These are phyloP conservation scores for Drosophila subobscura DNA, from an alignment of 1,140 invertebrate species.

Conservation along the genomic window DNA sequence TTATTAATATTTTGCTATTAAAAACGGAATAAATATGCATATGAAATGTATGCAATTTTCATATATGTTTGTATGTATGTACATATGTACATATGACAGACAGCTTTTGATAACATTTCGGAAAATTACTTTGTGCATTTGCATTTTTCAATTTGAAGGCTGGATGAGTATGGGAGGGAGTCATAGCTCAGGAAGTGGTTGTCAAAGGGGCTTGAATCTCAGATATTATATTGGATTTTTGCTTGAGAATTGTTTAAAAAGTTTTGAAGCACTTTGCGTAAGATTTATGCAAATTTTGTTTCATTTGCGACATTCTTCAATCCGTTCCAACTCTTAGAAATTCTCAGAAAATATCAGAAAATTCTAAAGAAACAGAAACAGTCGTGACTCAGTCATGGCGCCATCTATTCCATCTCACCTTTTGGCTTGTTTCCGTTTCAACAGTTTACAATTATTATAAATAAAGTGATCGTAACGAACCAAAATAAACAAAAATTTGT, in stretches of 20 bases:
- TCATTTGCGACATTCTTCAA: conserved; percentile 8
- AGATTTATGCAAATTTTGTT: too few species aligned
- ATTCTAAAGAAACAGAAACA: conserved; percentile 40
- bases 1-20: conserved; percentile 74
- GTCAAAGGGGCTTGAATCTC: too few species aligned
- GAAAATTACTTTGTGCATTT: conserved; percentile 61
- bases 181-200: too few species aligned
- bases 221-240: not conserved
- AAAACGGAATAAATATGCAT: conserved; percentile 41
- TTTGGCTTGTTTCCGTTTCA: conserved; percentile 2
- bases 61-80: conserved; percentile 33
- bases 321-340: conserved; percentile 26
- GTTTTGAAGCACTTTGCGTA: not conserved
- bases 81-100: not conserved
- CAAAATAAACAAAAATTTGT: conserved; percentile 46
- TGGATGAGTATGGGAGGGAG: not conserved
- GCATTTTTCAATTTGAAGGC: conserved; percentile 59
- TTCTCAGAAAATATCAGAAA: conserved; percentile 15
- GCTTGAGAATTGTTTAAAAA: not conserved
- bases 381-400: conserved; percentile 50
- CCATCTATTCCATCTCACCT: conserved; percentile 8
- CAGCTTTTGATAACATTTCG: conserved; percentile 57
- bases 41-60: conserved; percentile 18
- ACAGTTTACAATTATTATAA: conserved; percentile 5
- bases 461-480: conserved; percentile 26